Evolutionary conservation across 2,888 invertebrate genomes (phyloP), one percentile per base, ranked within the genome.

Genomic region (Heliconius aoede): DNA sequence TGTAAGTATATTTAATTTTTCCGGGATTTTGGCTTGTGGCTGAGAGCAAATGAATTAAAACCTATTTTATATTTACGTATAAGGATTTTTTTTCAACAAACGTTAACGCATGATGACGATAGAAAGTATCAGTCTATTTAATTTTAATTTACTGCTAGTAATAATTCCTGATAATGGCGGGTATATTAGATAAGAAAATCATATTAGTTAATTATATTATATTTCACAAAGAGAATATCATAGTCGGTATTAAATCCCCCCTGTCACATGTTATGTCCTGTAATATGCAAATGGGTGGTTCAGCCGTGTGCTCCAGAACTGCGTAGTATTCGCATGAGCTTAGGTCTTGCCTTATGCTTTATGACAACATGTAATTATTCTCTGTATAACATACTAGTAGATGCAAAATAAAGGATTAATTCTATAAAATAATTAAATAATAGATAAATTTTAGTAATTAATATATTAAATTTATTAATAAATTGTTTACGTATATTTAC

Each of bases 261-360:
- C 74, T 55, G 61, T 65, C 74, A 77, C 65, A 71, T 74, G 65
- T 74, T 65, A 74, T 65, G 72, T 77, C 65, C 71, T 71, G 72
- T 77, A 74, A 77, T 77, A 77, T 77, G 77, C 51, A 77, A 74
- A 77, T 77, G 64, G 46, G 46, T 26, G 73, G 51, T 71, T 64
- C 46, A 69, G 64, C 71, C 62, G 64, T 72, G 74, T 55, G n/a
- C 60, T 75, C 28, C 55, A 55, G 77, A 65, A 74, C 64, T 71
- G 71, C 69, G 68, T 77, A 67, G 72, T 36, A 51, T 40, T 71
- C 51, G 55, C 71, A 64, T 75, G 58, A 72, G 71, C 55, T 76
- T 28, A 36, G 64, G 51, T 36, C 36, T 71, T 36, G 30, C 32
- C 61, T n/a, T 74, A 62, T 55, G 67, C 62, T 58, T 76, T 58